phyloP scores from a whole-genome alignment of 2,888 invertebrate species.

The Spilarctia lutea region DNA sequence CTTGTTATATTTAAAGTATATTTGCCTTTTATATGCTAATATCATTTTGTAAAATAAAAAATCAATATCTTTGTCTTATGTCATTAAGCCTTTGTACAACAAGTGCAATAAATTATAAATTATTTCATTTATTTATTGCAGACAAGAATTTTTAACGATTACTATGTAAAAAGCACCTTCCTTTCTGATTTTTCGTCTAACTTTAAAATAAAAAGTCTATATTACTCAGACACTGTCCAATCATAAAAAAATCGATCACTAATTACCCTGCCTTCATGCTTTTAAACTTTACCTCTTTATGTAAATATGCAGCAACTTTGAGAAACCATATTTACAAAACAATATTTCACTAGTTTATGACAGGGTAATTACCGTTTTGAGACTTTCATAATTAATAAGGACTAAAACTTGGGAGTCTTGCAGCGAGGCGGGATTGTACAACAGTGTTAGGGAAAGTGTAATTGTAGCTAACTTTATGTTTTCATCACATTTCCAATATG shows the following conservation, averaged over 20 bases:
- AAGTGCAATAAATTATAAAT: too few relatives aligned
- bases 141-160: too few relatives aligned
- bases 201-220: neutral
- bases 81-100: too few relatives aligned
- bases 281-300: neutral
- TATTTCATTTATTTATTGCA: too few relatives aligned
- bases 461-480: neutral
- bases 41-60: too few relatives aligned
- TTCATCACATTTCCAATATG: neutral
- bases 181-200: neutral
- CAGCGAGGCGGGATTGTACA: neutral
- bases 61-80: too few relatives aligned
- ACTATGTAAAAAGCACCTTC: too few relatives aligned
- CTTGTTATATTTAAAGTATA: too few relatives aligned
- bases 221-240: neutral
- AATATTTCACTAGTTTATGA: neutral
- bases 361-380: neutral
- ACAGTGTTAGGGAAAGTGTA: neutral
- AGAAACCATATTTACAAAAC: neutral
- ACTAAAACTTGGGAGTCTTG: slow-evolving; percentile 1
- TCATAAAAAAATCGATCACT: neutral
- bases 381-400: slow-evolving; percentile 5
- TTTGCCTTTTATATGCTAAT: too few relatives aligned
- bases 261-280: neutral
- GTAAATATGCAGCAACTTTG: neutral